Evolutionary conservation across 2,113 vertebrate species (phyloP), one percentile per base, ranked within the genome.

Genomic region (Megaptera novaeangliae): DNA sequence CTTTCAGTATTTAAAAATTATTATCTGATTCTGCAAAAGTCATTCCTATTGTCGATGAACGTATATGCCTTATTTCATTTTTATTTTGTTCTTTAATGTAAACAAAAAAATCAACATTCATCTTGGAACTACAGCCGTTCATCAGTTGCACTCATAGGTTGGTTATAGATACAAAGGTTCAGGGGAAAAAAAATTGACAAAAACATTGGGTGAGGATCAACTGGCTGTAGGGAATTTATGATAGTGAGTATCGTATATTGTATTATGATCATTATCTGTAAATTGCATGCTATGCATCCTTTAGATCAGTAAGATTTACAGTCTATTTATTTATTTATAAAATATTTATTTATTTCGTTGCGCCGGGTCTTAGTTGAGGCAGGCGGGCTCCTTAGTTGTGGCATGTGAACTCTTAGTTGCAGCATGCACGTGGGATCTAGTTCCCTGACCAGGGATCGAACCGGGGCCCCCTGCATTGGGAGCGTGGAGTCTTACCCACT

Each of bases 201-300:
- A 83, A 77, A 11, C 3, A 49, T 59, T 44, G 34, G 23, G 3
- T 18, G 31, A 85, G 10, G 44, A 82, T 52, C 39, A 74, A n/a
- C n/a, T 8, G 68, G 8, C 31, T 10, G 17, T 57, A 78, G 52
- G 27, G 7, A 69, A 78, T 87, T 69, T 23, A 36, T 0, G 1
- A 46, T 71, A 6, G 66, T 13, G 29, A 49, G 6, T 12, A 10
- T 1, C 17, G 1, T 1, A 57, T 5, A 29, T 5, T 4, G 6
- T 12, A 31, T 39, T 25, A 25, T 0, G 4, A 25, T 20, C 18
- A 31, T 44, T n/a, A 69, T 15, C 21, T 83, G 14, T 52, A 34
- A 81, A 29, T 3, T 49, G 34, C 39, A 39, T 4, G 1, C 55
- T 41, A 69, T 7, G 7, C 18, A 66, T 34, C 34, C 18, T 49